Base-by-base conservation (phyloP, 2,888 invertebrate genomes). In the Dasysyrphus tricinctus region DNA sequence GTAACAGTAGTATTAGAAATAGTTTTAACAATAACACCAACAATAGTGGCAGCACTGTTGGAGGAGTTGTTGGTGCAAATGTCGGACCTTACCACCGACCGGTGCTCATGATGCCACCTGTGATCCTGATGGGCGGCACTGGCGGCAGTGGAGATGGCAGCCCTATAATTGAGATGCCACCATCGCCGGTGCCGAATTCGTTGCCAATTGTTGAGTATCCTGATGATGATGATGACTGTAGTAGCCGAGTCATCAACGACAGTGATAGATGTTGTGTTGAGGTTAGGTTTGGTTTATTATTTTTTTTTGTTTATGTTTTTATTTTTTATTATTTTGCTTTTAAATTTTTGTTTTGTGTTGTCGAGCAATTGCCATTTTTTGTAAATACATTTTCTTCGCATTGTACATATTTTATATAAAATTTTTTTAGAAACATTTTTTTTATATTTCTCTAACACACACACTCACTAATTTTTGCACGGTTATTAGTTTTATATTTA, bases 121-220 rank as follows among this genome's bases (percentile, higher is more conserved):
- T 93, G 79, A 88, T 93, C 19, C 87, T 93, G 82, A 91, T 95
- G 95, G 93, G 92, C 39, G 90, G 90, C 11, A 49, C 94, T 94
- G 91, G 90, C 94, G 91, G 90, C 94, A 89, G 88, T 93, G 91
- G 94, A 93, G 93, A 94, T 94, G 90, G 94, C 93, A 91, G 95
- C 93, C 91, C 94, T 93, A 93, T 93, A 93, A 90, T 93, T 92
- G 93, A 93, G 91, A 93, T 93, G 91, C 94, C 95, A 89, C 95
- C 95, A 91, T 95, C 95, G 92, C 95, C 96, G 79, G 89, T 90
- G 59, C 89, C 90, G 90, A 89, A 88, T 79, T 84, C 88, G 57
- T 94, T 95, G 93, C 96, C 96, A 90, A 95, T 97, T 92, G 94
- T 97, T 91, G 97, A 97, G 93, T 97, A 96, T 93, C 97, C 97